These are phyloP conservation scores for Macropus fuliginosus DNA, from an alignment of 2,797 vertebrate genomes.

Conservation along the genomic window DNA sequence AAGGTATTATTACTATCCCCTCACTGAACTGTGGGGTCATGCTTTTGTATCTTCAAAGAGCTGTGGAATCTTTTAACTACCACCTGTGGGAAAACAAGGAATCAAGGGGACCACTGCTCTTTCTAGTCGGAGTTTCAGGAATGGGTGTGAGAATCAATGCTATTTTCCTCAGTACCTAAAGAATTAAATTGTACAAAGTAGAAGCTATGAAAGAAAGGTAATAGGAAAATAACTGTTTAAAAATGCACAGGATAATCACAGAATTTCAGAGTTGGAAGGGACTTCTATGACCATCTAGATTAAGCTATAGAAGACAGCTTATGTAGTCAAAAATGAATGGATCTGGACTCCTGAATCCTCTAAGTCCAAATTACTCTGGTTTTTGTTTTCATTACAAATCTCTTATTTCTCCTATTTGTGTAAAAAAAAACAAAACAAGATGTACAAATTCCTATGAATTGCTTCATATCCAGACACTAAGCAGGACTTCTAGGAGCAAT, in stretches of 20 bases:
- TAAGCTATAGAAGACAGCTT: background rate
- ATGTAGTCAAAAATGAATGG: background rate
- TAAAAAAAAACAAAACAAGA: background rate
- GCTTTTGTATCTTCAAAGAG: background rate
- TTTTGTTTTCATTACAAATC: background rate
- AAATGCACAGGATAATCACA: background rate
- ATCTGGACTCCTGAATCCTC: background rate
- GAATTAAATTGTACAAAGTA: background rate
- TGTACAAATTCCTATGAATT: background rate
- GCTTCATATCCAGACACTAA: background rate
- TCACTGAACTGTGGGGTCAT: background rate
- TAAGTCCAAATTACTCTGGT: background rate
- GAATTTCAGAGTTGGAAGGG: background rate
- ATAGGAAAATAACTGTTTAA: background rate
- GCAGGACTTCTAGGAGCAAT: background rate
- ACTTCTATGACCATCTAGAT: background rate
- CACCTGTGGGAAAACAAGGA: background rate
- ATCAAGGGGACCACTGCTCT: background rate
- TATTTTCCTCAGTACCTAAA: background rate
- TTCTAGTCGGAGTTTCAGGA: background rate
- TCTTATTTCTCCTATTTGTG: background rate
- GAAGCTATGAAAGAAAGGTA: background rate
- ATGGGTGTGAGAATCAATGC: constrained; percentile 5
- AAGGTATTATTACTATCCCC: background rate
- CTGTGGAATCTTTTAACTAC: background rate